Percentiles rank a stretch among this genome's conserved stretches.
phyloP scores from a whole-genome alignment of 2,113 vertebrate species.

The Forbesichthys agassizii region DNA sequence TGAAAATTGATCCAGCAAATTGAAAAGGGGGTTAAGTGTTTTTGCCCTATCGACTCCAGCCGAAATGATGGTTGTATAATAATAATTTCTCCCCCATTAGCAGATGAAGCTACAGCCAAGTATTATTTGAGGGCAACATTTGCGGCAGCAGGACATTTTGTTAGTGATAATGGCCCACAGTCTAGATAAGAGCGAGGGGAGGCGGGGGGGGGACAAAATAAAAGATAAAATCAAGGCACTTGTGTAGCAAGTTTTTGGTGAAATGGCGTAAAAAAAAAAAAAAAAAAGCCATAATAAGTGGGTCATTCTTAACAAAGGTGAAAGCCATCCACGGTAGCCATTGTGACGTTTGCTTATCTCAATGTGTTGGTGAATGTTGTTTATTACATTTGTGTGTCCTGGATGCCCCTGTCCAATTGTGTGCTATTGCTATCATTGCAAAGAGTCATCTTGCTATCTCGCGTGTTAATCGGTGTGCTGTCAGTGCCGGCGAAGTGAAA shows the following conservation, averaged over 20 bases:
- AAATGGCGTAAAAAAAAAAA: constrained; percentile 29
- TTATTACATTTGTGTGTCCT: constrained; percentile 23
- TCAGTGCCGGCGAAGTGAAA: constrained; percentile 51
- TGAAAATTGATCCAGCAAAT: constrained; percentile 95
- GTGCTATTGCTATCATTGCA: constrained; percentile 65
- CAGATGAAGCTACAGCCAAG: constrained; percentile 82
- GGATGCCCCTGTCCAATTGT: constrained; percentile 52
- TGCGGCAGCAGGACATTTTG: constrained; percentile 69
- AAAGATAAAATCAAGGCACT: constrained; percentile 58
- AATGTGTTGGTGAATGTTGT: constrained; percentile 46
- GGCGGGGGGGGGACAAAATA: constrained; percentile 19
- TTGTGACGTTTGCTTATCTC: constrained; percentile 53
- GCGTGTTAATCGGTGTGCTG: constrained; percentile 61
- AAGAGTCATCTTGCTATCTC: constrained; percentile 50
- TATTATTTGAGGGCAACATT: constrained; percentile 79
- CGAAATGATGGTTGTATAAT: constrained; percentile 87
- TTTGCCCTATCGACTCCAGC: constrained; percentile 87
- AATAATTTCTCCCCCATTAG: constrained; percentile 91
- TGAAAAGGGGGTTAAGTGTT: constrained; percentile 88
- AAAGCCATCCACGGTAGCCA: constrained; percentile 48
- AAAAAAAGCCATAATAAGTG: constrained; percentile 40
- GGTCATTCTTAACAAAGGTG: constrained; percentile 51
- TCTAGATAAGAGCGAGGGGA: constrained; percentile 52
- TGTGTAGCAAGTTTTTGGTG: constrained; percentile 50
- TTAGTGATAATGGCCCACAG: constrained; percentile 73